Conservation (phyloP, 2,888 invertebrate species). For the Dioctria rufipes region DNA sequence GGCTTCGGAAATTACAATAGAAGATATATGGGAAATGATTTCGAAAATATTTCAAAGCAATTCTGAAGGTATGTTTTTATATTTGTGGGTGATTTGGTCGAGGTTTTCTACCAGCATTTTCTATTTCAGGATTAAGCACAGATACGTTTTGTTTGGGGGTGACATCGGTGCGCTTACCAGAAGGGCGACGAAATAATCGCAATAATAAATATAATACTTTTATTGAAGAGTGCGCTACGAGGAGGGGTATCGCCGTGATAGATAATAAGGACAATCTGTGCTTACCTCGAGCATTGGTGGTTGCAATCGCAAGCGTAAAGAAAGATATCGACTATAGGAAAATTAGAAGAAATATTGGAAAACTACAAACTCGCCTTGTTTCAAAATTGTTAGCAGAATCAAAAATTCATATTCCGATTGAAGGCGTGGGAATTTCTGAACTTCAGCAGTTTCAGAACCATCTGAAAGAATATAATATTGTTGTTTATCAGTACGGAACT, state of each 20-base stretch:
- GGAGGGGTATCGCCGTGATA: constrained; percentile 46
- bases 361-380: constrained; percentile 4
- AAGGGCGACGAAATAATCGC: neutral
- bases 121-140: constrained; percentile 53
- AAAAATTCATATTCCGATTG: constrained; percentile 11
- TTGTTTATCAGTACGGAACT: constrained; percentile 12
- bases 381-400: constrained; percentile 16
- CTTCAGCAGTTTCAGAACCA: constrained; percentile 15
- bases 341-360: constrained; percentile 33
- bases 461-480: constrained; percentile 29
- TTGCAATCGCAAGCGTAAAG: constrained; percentile 20
- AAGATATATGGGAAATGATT: constrained; percentile 35
- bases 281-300: constrained; percentile 43
- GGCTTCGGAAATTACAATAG: constrained; percentile 12
- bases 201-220: constrained; percentile 13
- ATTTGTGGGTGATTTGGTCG: neutral
- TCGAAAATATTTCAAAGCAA: constrained; percentile 41
- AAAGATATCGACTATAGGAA: constrained; percentile 36
- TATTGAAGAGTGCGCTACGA: constrained; percentile 36
- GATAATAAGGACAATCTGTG: constrained; percentile 48
- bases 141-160: constrained; percentile 59
- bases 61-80: constrained; percentile 37
- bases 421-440: constrained; percentile 24
- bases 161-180: constrained; percentile 49
- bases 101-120: neutral